Percentiles rank a stretch among this genome's conserved stretches.
These are phyloP conservation scores for Cyclophora punctaria DNA, from an alignment of 2,888 invertebrate species.

Conservation along the genomic window DNA sequence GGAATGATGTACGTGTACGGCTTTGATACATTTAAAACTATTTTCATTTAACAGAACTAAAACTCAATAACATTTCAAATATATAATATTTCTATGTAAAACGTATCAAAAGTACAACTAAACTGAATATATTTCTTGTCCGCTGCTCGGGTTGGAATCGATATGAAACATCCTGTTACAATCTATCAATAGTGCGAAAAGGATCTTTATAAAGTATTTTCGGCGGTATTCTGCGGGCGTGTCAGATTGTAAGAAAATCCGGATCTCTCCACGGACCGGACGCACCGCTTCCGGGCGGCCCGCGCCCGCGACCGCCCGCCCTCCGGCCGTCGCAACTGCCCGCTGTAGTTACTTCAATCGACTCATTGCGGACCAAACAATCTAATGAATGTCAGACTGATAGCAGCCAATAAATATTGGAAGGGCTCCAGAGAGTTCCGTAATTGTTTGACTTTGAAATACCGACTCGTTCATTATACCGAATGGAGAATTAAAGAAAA, in stretches of 20 bases:
- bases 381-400: constrained; percentile 8
- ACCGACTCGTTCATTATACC: not conserved
- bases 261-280: constrained; percentile 39
- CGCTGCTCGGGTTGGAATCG: constrained; percentile 41
- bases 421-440: not conserved
- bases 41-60: no score
- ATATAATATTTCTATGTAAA: not conserved
- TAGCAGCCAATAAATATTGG: not conserved
- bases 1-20: no score
- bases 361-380: constrained; percentile 10
- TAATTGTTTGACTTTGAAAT: no score
- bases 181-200: constrained; percentile 46
- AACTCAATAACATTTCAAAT: no score
- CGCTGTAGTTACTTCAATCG: constrained; percentile 26
- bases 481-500: not conserved
- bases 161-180: constrained; percentile 51
- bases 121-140: constrained; percentile 26
- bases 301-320: constrained; percentile 4
- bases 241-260: constrained; percentile 43
- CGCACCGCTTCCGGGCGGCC: constrained; percentile 40
- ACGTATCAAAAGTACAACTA: constrained; percentile 1
- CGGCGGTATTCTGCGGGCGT: constrained; percentile 48
- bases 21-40: no score
- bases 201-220: constrained; percentile 50
- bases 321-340: constrained; percentile 14